phyloP scores from a whole-genome alignment of 2,113 vertebrate species.

The Eclectus roratus region DNA sequence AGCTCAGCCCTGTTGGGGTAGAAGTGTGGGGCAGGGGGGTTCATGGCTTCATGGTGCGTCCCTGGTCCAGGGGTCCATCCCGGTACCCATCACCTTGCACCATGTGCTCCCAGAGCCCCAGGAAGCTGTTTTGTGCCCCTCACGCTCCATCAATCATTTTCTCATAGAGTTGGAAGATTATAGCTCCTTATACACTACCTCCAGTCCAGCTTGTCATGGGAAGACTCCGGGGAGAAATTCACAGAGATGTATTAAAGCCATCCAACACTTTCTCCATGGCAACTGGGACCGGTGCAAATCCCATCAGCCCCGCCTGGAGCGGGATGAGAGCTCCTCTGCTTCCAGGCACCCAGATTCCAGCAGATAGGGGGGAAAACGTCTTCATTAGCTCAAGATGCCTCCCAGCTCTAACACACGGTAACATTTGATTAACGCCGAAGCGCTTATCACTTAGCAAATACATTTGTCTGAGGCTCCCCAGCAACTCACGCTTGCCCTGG shows the following conservation, averaged over 20 bases:
- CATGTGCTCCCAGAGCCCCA: neutral
- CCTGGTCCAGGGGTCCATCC: neutral
- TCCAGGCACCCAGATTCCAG: neutral
- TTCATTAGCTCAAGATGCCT: constrained; percentile 33
- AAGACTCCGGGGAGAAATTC: constrained; percentile 71
- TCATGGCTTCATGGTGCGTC: neutral
- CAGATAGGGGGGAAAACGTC: neutral
- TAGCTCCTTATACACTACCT: constrained; percentile 59
- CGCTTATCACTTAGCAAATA: constrained; percentile 25
- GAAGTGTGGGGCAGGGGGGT: neutral
- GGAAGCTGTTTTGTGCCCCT: constrained; percentile 6
- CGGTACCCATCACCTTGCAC: rapidly evolving
- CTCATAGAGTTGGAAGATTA: constrained; percentile 68
- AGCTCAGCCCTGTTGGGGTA: neutral
- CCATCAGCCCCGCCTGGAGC: constrained; percentile 22
- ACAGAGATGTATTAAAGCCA: constrained; percentile 61
- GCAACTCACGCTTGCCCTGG: neutral
- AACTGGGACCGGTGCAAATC: constrained; percentile 61
- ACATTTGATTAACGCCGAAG: neutral
- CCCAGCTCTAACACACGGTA: constrained; percentile 2
- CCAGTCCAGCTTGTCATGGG: constrained; percentile 64
- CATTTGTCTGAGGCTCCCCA: neutral
- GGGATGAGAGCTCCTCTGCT: neutral
- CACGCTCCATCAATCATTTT: constrained; percentile 56
- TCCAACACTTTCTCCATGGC: constrained; percentile 76